A percentile compares a stretch with the other conserved stretches of the same genome.
phyloP scores from a whole-genome alignment of 2,113 vertebrate genomes.

The Vidua chalybeata region DNA sequence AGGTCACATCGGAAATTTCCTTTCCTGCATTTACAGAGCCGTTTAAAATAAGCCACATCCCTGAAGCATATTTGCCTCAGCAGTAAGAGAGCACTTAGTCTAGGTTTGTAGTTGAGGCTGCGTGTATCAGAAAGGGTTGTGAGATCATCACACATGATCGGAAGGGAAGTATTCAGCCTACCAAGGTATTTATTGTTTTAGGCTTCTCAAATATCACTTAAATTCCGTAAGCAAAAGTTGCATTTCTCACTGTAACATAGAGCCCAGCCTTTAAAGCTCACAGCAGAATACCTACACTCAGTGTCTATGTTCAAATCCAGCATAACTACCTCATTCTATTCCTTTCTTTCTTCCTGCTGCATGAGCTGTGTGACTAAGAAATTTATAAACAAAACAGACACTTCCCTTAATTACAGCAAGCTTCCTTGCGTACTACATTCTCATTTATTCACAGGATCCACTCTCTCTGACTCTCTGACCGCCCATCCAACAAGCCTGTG shows the following conservation, averaged over 20 bases:
- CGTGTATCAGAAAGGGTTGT: neutral
- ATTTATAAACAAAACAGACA: neutral
- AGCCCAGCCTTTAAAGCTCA: neutral
- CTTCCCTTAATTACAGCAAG: neutral
- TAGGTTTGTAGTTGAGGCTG: neutral
- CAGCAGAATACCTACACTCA: neutral
- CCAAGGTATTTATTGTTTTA: neutral
- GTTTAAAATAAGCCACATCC: neutral
- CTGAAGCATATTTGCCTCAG: neutral
- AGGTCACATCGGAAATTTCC: neutral
- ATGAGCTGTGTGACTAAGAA: neutral
- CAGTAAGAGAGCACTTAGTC: neutral
- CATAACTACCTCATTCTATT: neutral
- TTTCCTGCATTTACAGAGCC: neutral
- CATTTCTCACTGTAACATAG: neutral
- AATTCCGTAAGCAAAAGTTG: neutral
- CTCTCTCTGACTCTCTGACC: neutral
- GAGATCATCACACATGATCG: neutral
- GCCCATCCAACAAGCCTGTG: neutral
- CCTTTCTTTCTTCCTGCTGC: neutral
- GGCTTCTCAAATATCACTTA: neutral
- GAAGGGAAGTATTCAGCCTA: neutral
- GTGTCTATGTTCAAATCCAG: neutral
- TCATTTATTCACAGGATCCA: neutral
- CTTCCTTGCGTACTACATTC: neutral